phyloP scores from a whole-genome alignment of 2,113 vertebrate species.

The Meleagris gallopavo region DNA sequence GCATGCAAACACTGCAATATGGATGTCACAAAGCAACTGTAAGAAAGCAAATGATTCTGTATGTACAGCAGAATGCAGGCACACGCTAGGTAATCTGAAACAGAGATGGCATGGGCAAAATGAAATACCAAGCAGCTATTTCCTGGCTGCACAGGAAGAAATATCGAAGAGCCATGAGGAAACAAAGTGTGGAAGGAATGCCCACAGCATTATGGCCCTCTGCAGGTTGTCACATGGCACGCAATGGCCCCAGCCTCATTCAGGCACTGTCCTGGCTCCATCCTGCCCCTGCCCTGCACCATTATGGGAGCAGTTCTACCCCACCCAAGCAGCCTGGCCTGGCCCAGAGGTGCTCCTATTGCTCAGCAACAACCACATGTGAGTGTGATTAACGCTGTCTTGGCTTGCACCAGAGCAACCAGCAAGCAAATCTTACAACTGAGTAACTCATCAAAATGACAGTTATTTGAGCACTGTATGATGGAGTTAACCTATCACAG shows the following conservation, averaged over 20 bases:
- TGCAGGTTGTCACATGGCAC: too few relatives aligned
- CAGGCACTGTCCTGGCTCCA: too few relatives aligned
- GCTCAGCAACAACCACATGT: too few relatives aligned
- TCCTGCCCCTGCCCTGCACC: too few relatives aligned
- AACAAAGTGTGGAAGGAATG: not conserved
- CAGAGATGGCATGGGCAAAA: not conserved
- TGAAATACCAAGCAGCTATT: not conserved
- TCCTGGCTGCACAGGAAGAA: not conserved
- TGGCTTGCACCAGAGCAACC: not conserved
- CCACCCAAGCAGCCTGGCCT: too few relatives aligned
- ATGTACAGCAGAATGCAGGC: accelerated
- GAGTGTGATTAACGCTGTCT: too few relatives aligned
- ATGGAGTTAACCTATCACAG: not conserved
- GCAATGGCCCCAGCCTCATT: too few relatives aligned
- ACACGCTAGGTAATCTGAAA: accelerated
- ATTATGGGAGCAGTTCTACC: too few relatives aligned
- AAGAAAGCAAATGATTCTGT: not conserved
- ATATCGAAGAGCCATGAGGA: not conserved
- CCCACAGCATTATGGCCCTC: too few relatives aligned
- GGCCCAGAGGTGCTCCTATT: too few relatives aligned
- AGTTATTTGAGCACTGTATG: not conserved
- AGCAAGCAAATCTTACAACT: not conserved
- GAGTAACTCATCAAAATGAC: not conserved
- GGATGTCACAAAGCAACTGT: not conserved
- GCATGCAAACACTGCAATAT: not conserved